Evolutionary conservation across 2,888 invertebrate species (phyloP).

Genomic region (Lycia hirtaria): DNA sequence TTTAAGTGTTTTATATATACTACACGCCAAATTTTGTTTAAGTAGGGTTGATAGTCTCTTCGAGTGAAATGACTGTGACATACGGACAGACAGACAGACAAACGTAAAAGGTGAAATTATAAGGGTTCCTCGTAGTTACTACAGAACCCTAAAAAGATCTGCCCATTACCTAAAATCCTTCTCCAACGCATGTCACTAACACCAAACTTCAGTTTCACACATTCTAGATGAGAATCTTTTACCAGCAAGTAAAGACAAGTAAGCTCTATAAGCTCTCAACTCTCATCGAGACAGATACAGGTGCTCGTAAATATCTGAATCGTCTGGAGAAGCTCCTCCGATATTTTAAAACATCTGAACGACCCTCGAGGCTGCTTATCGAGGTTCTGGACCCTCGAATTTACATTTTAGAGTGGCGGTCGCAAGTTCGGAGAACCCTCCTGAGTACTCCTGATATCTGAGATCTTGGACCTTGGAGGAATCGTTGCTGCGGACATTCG

Average conservation of each 20-base stretch:
- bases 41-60: too few relatives aligned
- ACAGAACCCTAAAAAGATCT: too few relatives aligned
- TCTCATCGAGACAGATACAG: not conserved
- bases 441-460: conserved; percentile 21
- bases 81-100: too few relatives aligned
- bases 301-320: conserved; percentile 12
- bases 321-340: not conserved
- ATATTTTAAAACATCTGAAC: conserved; percentile 30
- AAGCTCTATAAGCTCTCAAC: not conserved
- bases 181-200: too few relatives aligned
- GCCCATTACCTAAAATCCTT: too few relatives aligned
- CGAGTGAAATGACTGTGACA: too few relatives aligned
- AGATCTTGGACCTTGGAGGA: conserved; percentile 16
- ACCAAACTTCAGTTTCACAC: too few relatives aligned
- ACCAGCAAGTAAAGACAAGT: not conserved
- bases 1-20: too few relatives aligned
- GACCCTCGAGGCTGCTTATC: conserved; percentile 20
- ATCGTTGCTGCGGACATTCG: conserved; percentile 14
- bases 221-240: too few relatives aligned
- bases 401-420: conserved; percentile 30
- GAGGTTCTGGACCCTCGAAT: conserved; percentile 25
- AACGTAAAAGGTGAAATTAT: too few relatives aligned
- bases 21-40: too few relatives aligned
- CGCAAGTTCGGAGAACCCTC: conserved; percentile 19
- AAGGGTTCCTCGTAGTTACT: too few relatives aligned